phyloP scores from a whole-genome alignment of 2,888 invertebrate species.

The Ornithoptera priamus region DNA sequence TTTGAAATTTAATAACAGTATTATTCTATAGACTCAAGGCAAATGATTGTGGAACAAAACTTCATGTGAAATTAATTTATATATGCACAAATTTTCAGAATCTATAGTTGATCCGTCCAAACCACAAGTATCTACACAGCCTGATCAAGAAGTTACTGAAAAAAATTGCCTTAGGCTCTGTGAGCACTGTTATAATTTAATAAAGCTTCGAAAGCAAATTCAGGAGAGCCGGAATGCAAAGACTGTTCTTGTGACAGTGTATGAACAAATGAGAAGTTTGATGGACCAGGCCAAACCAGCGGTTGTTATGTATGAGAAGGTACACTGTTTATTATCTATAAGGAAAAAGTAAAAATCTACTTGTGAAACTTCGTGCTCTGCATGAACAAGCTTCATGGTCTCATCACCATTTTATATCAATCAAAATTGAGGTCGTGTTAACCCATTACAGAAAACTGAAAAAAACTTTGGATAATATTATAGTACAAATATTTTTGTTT shows the following conservation, averaged over 20 bases:
- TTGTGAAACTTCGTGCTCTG: too few species aligned
- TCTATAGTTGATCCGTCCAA: slow-evolving; percentile 73
- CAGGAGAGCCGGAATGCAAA: slow-evolving; percentile 90
- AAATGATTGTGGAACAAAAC: too few species aligned
- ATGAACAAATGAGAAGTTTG: slow-evolving; percentile 88
- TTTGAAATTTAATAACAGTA: too few species aligned
- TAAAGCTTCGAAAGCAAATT: slow-evolving; percentile 88
- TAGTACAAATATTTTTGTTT: neutral
- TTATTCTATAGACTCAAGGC: too few species aligned
- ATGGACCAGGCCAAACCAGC: slow-evolving; percentile 87
- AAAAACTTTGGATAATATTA: neutral
- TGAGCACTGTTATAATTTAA: slow-evolving; percentile 87
- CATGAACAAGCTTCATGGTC: too few species aligned
- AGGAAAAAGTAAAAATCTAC: too few species aligned
- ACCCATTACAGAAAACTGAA: too few species aligned
- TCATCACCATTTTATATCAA: too few species aligned
- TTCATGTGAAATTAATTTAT: too few species aligned
- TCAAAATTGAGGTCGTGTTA: too few species aligned
- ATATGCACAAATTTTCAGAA: slow-evolving; percentile 45
- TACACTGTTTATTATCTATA: slow-evolving; percentile 36
- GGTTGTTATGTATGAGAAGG: slow-evolving; percentile 84
- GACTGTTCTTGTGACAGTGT: slow-evolving; percentile 89
- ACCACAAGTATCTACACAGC: slow-evolving; percentile 46
- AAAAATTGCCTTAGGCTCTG: slow-evolving; percentile 84
- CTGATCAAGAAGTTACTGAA: slow-evolving; percentile 69